Conservation (phyloP, 2,113 vertebrate species). For the Martes martes region DNA sequence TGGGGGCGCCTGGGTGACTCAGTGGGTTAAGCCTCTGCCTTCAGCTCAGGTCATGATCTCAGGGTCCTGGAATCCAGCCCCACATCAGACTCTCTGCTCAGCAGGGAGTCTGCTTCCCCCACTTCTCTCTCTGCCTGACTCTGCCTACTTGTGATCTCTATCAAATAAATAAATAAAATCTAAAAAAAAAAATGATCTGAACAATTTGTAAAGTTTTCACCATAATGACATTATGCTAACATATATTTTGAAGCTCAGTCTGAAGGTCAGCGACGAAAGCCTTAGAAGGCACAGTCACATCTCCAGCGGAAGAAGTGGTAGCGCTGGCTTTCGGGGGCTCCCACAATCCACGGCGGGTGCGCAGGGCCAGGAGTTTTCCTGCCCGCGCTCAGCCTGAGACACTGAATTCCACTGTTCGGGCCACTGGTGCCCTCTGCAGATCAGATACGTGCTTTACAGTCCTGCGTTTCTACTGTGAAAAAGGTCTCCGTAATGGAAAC, state of each 20-base stretch:
- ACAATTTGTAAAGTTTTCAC: neutral
- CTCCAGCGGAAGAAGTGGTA: neutral
- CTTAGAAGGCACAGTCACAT: neutral
- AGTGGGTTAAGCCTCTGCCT: no score
- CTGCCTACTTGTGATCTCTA: no score
- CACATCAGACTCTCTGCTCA: no score
- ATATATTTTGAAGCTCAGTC: neutral
- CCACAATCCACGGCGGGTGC: fast-evolving
- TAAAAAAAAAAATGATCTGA: neutral
- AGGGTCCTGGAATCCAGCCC: no score
- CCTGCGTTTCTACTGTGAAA: neutral
- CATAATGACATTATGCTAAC: neutral
- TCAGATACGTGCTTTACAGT: neutral
- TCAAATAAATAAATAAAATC: no score
- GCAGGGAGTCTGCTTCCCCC: no score
- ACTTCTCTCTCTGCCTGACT: no score
- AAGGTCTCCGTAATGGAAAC: neutral
- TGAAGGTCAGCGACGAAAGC: neutral
- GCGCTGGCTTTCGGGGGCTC: fast-evolving
- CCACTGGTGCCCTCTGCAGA: constrained; percentile 54
- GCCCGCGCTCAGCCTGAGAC: neutral
- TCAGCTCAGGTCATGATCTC: no score
- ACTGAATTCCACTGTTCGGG: neutral
- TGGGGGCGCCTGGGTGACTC: no score
- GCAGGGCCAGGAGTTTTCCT: fast-evolving